Percentiles rank a stretch among this genome's conserved stretches.
Conservation (phyloP, 2,888 invertebrate species). For the Caenorhabditis virilis region DNA sequence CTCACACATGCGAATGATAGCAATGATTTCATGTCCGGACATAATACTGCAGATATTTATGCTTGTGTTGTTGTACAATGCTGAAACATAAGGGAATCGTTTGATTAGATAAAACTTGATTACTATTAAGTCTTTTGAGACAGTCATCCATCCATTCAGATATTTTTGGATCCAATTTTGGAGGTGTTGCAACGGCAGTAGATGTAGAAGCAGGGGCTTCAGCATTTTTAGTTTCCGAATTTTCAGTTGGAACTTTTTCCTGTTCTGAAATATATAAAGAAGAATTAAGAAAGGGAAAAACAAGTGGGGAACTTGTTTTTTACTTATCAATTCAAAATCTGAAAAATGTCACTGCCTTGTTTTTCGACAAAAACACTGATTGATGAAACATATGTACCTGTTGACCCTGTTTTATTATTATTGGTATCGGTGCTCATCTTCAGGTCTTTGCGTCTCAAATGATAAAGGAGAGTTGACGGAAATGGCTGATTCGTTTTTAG, state of each 20-base stretch:
- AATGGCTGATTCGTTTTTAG: too few relatives aligned
- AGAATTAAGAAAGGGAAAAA: too few relatives aligned
- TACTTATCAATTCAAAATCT: too few relatives aligned
- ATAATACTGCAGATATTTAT: slow-evolving; percentile 45
- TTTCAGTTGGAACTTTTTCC: background rate
- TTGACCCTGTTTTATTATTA: slow-evolving; percentile 15
- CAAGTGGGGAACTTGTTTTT: too few relatives aligned
- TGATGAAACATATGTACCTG: background rate
- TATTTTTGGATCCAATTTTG: slow-evolving; percentile 7
- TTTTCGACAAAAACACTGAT: too few relatives aligned
- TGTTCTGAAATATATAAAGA: background rate
- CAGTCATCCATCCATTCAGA: slow-evolving; percentile 53
- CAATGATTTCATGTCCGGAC: slow-evolving; percentile 48
- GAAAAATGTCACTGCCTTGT: too few relatives aligned
- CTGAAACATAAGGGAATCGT: too few relatives aligned
- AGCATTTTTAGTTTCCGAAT: background rate
- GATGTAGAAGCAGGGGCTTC: background rate
- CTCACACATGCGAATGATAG: slow-evolving; percentile 36
- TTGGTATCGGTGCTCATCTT: slow-evolving; percentile 23
- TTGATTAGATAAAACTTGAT: too few relatives aligned
- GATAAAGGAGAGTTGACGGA: too few relatives aligned
- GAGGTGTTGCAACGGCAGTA: background rate
- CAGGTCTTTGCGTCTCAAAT: too few relatives aligned
- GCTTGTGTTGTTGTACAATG: slow-evolving; percentile 42
- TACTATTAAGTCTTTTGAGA: slow-evolving; percentile 48